Conservation (phyloP, 2,888 invertebrate species). For the Nycteola revayana region DNA sequence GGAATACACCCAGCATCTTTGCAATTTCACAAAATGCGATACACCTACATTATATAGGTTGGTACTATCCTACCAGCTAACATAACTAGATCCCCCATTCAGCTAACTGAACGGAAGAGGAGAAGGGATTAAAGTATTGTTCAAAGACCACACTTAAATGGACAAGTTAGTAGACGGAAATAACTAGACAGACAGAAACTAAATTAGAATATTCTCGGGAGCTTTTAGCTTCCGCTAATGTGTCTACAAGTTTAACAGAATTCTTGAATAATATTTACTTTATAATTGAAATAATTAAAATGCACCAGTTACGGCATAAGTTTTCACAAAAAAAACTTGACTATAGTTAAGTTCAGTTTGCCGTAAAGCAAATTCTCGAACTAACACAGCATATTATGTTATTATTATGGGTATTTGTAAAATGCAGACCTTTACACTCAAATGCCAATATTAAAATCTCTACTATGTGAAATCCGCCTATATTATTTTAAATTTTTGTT, state of each 20-base stretch:
- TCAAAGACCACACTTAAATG: slow-evolving; percentile 47
- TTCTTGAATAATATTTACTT: neutral
- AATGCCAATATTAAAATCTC: too few species aligned
- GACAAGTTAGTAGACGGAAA: slow-evolving; percentile 61
- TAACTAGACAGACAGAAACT: slow-evolving; percentile 69
- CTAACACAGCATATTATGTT: too few species aligned
- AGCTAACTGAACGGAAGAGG: slow-evolving; percentile 1
- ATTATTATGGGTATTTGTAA: too few species aligned
- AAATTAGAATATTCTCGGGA: slow-evolving; percentile 73
- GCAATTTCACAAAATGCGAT: slow-evolving; percentile 73
- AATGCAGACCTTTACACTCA: too few species aligned
- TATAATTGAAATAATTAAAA: slow-evolving; percentile 11
- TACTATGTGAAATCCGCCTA: too few species aligned
- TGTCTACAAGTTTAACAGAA: slow-evolving; percentile 35
- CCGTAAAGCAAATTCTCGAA: too few species aligned
- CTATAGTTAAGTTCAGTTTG: too few species aligned
- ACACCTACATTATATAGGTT: slow-evolving; percentile 52
- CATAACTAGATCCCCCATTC: slow-evolving; percentile 22
- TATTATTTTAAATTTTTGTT: too few species aligned
- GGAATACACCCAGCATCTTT: slow-evolving; percentile 58
- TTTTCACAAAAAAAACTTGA: too few species aligned
- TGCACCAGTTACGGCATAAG: too few species aligned
- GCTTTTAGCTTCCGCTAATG: slow-evolving; percentile 61
- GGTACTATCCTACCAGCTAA: slow-evolving; percentile 40
- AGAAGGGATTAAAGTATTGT: slow-evolving; percentile 32